phyloP scores from a whole-genome alignment of 2,113 vertebrate genomes.

The Pandion haliaetus region DNA sequence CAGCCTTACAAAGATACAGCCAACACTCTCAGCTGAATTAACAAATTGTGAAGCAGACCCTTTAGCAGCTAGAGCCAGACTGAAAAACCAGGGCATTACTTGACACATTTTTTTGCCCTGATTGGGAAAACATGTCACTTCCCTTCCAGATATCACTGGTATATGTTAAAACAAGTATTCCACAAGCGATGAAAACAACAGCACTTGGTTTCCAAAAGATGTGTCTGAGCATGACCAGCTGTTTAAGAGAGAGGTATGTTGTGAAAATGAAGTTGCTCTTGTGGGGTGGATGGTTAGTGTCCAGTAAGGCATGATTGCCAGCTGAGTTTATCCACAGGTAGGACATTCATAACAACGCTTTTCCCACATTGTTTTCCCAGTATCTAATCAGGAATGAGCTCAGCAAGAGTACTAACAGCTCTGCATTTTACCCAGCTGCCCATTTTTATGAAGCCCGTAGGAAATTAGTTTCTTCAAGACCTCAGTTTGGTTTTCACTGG shows the following conservation, averaged over 20 bases:
- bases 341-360: background rate
- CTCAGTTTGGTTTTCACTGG: background rate
- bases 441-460: background rate
- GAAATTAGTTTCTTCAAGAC: background rate
- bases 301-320: background rate
- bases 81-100: background rate
- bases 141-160: background rate
- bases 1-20: background rate
- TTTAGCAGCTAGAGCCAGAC: background rate
- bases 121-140: slow-evolving; percentile 17
- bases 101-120: background rate
- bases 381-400: background rate
- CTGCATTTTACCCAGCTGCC: background rate
- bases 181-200: background rate
- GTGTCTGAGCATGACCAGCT: background rate
- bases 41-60: background rate
- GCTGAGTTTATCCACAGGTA: background rate
- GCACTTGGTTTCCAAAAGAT: background rate
- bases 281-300: background rate
- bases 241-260: background rate
- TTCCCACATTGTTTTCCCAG: background rate
- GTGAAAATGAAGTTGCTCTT: background rate
- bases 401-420: background rate
- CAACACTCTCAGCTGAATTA: background rate
- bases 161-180: slow-evolving; percentile 26